Base-by-base conservation (phyloP, 2,888 invertebrate genomes). In the Metopia argyrocephala region DNA sequence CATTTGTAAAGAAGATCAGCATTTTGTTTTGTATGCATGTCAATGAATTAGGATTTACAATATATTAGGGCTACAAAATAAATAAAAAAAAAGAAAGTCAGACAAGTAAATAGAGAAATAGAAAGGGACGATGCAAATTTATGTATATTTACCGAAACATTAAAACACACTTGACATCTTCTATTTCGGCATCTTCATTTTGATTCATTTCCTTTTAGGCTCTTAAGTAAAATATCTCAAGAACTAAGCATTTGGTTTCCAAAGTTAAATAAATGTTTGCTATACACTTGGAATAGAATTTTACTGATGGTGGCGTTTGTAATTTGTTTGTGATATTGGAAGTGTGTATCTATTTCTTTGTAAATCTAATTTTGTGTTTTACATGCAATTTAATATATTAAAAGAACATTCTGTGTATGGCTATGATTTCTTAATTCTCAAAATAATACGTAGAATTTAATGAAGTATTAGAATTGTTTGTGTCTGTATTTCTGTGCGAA, bases 61-160 rank as follows among this genome's bases (percentile, higher is more conserved):
- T 38, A 66, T 52, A 66, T 38, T 66, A 38, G 28, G 52, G 52
- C 52, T 52, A 54, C 31, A 66, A 66, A 66, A 38, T 66, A 52
- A 23, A 65, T 52, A 48, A 64, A 28, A 4, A 3, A 52, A 65
- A 66, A n/a, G 23, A 31, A 52, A n/a, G n/a, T n/a, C n/a, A 52
- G n/a, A 65, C 31, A 48, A 64, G 20, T 3, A 3, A 52, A 65
- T 52, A n/a, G 23, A 31, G 31, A 38, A 38, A 3, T 3, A 38
- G 38, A 6, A 38, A 9, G 38, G 15, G 15, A 38, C 38, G 12
- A 38, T 38, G 15, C 12, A 38, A 9, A 38, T 38, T 38, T 38
- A 9, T 38, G 15, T 38, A 12, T 38, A 12, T 15, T 2, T n/a
- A n/a, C n/a, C 38, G 15, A 38, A 38, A 12, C 38, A 38, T 38